Base-by-base conservation (phyloP, 2,888 invertebrate species). In the Tipula lateralis region DNA sequence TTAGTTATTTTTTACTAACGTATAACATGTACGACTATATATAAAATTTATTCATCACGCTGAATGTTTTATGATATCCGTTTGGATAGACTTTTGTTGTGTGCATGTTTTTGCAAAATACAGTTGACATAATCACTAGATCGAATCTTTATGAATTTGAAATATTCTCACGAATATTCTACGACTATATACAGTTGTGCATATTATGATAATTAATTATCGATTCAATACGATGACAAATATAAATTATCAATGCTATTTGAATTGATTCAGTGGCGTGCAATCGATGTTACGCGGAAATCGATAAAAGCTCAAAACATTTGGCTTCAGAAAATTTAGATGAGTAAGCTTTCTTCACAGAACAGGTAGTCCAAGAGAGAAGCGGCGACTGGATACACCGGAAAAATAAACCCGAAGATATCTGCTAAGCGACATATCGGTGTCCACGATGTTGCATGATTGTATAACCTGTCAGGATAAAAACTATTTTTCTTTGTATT, bases 61-160 rank as follows among this genome's bases (percentile, higher is more conserved):
- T 66, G 66, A 66, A 66, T 66, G 66, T 66, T 66, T 66, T 66
- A 66, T 66, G 66, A 66, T 66, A 66, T 66, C 66, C 66, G 66
- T 24, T 66, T 66, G 24, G 24, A 66, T 66, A 44, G 0, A 44
- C n/a, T 44, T n/a, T 44, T 13, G n/a, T 44, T 66, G 24, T 66
- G 9, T 24, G 66, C 24, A 9, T 12, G 24, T 24, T 24, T n/a
- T 66, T 66, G 66, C 24, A 66, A 24, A 66, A 66, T 66, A 66
- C 24, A 66, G 24, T 66, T 66, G 66, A 66, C 66, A 66, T 66
- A 66, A 66, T 24, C 66, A 66, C 66, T 24, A 66, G 24, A 66
- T 66, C 19, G 66, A 66, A 24, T 66, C 66, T 39, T 13, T 24
- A 66, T 24, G 66, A n/a, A 66, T 66, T 24, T 24, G 1, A 66